These are phyloP conservation scores for Pipistrellus nathusii DNA, from an alignment of 2,797 vertebrate genomes.

Conservation along the genomic window DNA sequence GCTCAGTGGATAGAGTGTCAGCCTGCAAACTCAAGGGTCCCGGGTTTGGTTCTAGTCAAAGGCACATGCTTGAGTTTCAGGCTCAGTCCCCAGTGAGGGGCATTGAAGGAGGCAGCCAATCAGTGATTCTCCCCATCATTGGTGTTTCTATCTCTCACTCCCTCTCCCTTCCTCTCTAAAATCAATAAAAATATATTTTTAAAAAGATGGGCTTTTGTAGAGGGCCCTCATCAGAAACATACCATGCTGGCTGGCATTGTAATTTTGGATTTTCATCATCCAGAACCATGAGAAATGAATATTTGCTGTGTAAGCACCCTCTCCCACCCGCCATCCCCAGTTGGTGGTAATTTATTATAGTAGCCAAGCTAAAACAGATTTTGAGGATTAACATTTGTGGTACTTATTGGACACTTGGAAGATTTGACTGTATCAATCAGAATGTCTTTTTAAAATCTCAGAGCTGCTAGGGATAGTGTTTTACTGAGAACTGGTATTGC, in stretches of 20 bases:
- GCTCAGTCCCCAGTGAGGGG: too few relatives aligned
- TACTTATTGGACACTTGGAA: background rate
- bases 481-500: background rate
- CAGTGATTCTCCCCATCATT: too few relatives aligned
- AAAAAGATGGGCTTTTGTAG: background rate
- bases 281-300: background rate
- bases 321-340: too few relatives aligned
- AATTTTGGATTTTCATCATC: background rate
- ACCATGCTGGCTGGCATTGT: background rate
- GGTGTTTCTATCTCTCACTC: too few relatives aligned
- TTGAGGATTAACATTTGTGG: background rate
- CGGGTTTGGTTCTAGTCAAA: too few relatives aligned
- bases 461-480: constrained; percentile 1
- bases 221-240: background rate
- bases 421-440: background rate
- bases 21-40: too few relatives aligned
- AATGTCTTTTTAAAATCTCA: background rate
- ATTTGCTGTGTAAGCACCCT: background rate
- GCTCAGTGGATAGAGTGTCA: too few relatives aligned
- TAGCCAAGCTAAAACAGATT: constrained; percentile 2
- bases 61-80: too few relatives aligned
- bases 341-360: background rate
- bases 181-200: too few relatives aligned
- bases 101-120: too few relatives aligned
- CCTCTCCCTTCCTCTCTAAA: too few relatives aligned